phyloP scores from a whole-genome alignment of 1,140 invertebrate species.

The Drosophila willistoni region DNA sequence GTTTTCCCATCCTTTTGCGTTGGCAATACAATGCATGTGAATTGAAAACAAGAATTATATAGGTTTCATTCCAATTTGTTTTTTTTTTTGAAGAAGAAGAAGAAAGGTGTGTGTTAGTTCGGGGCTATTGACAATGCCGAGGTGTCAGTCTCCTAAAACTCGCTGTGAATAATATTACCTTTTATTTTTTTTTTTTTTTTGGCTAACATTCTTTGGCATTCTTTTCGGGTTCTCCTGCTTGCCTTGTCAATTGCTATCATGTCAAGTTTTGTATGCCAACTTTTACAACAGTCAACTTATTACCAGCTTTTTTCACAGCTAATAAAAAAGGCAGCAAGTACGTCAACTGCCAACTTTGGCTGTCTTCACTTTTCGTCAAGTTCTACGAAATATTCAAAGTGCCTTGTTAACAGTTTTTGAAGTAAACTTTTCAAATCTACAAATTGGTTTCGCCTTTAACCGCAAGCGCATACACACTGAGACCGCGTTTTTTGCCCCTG shows the following conservation, averaged over 20 bases:
- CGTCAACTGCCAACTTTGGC: conserved; percentile 39
- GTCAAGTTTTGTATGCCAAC: conserved; percentile 18
- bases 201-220: not conserved
- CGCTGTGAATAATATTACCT: not conserved
- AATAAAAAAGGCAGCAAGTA: conserved; percentile 41
- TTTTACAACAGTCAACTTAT: conserved; percentile 46
- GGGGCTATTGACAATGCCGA: not conserved
- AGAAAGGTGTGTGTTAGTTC: conserved; percentile 31
- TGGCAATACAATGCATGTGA: conserved; percentile 50
- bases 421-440: conserved; percentile 77
- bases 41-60: conserved; percentile 67
- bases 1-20: conserved; percentile 19
- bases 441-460: conserved; percentile 80
- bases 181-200: not conserved
- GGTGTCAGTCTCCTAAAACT: not conserved
- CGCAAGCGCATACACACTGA: conserved; percentile 57
- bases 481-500: conserved; percentile 37
- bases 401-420: conserved; percentile 73
- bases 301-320: conserved; percentile 51
- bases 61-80: conserved; percentile 40
- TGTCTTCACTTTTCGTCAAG: conserved; percentile 20
- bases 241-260: conserved; percentile 19
- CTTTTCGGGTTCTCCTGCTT: conserved; percentile 17
- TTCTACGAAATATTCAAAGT: conserved; percentile 61
- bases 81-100: not conserved